A percentile compares a stretch with the other conserved stretches of the same genome.
Conservation (phyloP, 2,888 invertebrate species). For the Pseudococcus viburni region DNA sequence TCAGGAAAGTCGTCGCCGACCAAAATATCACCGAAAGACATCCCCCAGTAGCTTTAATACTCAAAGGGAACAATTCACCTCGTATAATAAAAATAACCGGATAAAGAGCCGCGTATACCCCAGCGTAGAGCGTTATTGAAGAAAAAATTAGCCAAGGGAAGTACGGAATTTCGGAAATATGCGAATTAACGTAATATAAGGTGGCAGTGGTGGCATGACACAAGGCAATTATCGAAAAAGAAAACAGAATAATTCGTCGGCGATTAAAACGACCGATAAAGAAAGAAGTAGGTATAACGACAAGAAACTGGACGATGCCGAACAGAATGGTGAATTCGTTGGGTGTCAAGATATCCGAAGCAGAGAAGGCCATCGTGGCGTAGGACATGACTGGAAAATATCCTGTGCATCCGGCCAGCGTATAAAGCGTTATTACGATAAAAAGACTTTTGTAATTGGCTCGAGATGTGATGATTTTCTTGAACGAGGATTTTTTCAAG, state of each 20-base stretch:
- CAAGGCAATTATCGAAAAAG: slow-evolving; percentile 68
- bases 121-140: slow-evolving; percentile 31
- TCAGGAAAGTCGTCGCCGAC: background rate
- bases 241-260: slow-evolving; percentile 67
- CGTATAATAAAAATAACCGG: slow-evolving; percentile 23
- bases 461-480: background rate
- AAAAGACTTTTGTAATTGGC: background rate
- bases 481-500: slow-evolving; percentile 22
- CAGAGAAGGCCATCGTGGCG: slow-evolving; percentile 47
- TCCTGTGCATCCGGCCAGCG: slow-evolving; percentile 16
- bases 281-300: background rate
- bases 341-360: slow-evolving; percentile 52
- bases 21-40: background rate
- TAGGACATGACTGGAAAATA: background rate
- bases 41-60: slow-evolving; percentile 31
- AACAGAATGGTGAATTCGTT: slow-evolving; percentile 56
- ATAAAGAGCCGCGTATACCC: background rate
- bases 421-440: background rate
- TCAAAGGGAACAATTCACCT: slow-evolving; percentile 53
- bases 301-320: background rate
- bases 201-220: slow-evolving; percentile 68
- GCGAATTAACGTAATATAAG: background rate
- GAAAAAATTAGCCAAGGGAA: slow-evolving; percentile 57
- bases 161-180: background rate
- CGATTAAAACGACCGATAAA: slow-evolving; percentile 51